Percentiles rank a stretch among this genome's conserved stretches.
These are phyloP conservation scores for Heliconius ismenius DNA, from an alignment of 2,888 invertebrate genomes.

Conservation along the genomic window DNA sequence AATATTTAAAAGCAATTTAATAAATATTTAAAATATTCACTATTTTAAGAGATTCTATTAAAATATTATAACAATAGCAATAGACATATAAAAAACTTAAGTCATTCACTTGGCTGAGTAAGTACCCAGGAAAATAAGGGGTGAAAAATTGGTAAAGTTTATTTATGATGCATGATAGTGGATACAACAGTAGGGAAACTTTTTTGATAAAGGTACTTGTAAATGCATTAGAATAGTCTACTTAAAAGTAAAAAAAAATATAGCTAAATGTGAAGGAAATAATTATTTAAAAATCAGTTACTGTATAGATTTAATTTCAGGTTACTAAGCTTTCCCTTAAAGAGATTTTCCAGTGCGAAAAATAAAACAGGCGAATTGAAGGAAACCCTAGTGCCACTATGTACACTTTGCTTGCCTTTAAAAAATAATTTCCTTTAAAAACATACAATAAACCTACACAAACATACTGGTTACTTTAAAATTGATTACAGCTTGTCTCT, in stretches of 20 bases:
- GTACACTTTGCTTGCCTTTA: not conserved
- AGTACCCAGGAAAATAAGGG: conserved; percentile 13
- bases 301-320: not conserved
- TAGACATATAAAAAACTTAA: not conserved
- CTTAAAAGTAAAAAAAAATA: too few species aligned
- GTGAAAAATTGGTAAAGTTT: conserved; percentile 20
- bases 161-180: conserved; percentile 30
- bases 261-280: not conserved
- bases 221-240: conserved; percentile 17
- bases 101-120: conserved; percentile 5
- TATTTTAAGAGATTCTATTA: not conserved
- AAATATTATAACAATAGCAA: not conserved
- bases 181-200: conserved; percentile 18
- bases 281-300: not conserved
- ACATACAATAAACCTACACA: not conserved
- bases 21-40: not conserved
- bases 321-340: too few species aligned
- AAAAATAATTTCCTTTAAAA: not conserved
- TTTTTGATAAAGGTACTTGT: conserved; percentile 8
- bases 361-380: not conserved
- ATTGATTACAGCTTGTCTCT: not conserved
- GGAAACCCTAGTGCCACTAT: not conserved
- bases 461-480: not conserved
- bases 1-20: not conserved
- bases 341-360: too few species aligned